A percentile compares a stretch with the other conserved stretches of the same genome.
These are phyloP conservation scores for Lerista edwardsae DNA, from an alignment of 2,797 vertebrate species.

Conservation along the genomic window DNA sequence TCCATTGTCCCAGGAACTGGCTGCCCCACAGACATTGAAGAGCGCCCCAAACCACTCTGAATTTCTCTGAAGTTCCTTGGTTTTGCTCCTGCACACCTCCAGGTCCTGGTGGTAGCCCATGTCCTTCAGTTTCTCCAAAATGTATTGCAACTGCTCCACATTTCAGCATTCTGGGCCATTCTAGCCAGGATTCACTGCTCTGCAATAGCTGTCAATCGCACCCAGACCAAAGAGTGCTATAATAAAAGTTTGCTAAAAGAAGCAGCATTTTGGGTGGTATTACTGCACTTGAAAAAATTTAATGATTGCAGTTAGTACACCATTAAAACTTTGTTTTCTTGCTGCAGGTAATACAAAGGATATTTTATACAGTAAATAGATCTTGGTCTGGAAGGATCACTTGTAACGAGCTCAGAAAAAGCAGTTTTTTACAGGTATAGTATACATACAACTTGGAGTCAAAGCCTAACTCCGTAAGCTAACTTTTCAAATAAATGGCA, in stretches of 20 bases:
- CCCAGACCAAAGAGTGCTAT: background rate
- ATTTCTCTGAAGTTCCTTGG: too few species aligned
- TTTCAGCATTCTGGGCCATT: too few species aligned
- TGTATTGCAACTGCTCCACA: too few species aligned
- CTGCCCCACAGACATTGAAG: too few species aligned
- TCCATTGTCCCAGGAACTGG: too few species aligned
- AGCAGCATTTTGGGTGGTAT: background rate
- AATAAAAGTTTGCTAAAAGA: too few species aligned
- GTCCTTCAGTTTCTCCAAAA: too few species aligned
- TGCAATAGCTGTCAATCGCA: too few species aligned
- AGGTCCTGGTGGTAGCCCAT: too few species aligned
- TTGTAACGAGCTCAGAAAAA: conserved; percentile 89
- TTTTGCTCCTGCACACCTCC: too few species aligned
- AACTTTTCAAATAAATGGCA: background rate
- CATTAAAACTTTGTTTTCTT: conserved; percentile 19
- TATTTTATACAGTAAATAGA: conserved; percentile 95
- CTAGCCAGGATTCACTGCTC: too few species aligned
- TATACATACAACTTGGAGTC: background rate
- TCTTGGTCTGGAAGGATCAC: conserved; percentile 95
- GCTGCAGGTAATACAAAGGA: conserved; percentile 91
- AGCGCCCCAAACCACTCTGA: too few species aligned
- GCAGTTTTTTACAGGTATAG: conserved; percentile 90
- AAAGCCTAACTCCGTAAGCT: background rate
- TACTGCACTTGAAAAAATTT: background rate
- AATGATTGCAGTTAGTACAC: background rate